A percentile compares a stretch with the other conserved stretches of the same genome.
Evolutionary conservation across 2,113 vertebrate species (phyloP).

Genomic region (Elephas maximus): DNA sequence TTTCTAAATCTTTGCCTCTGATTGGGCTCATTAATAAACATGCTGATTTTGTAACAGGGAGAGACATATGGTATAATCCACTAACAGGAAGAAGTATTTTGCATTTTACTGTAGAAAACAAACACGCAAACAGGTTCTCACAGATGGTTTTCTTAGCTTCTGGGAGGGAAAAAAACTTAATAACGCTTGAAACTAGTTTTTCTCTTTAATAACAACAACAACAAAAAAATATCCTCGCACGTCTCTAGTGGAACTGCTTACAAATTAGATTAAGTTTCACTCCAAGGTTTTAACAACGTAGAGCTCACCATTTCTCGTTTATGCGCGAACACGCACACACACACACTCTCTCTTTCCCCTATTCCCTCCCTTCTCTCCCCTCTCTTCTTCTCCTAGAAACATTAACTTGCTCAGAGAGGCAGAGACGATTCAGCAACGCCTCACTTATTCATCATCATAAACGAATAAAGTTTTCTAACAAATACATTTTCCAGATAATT

Average conservation of each 20-base stretch:
- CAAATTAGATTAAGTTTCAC: constrained; percentile 86
- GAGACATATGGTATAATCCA: constrained; percentile 98
- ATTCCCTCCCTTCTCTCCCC: background rate
- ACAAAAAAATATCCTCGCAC: constrained; percentile 48
- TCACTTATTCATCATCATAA: constrained; percentile 6
- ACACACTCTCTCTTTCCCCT: background rate
- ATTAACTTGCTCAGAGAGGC: constrained; percentile 66
- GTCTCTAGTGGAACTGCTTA: constrained; percentile 77
- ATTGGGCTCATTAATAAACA: constrained; percentile 99
- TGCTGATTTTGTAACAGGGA: constrained; percentile 95
- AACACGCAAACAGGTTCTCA: constrained; percentile 99
- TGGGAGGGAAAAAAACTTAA: constrained; percentile 91
- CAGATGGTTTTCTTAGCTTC: constrained; percentile 97
- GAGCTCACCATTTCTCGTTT: constrained; percentile 73
- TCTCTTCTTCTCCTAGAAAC: constrained; percentile 65
- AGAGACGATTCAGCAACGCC: constrained; percentile 57
- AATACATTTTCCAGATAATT: constrained; percentile 56
- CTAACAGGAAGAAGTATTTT: constrained; percentile 98
- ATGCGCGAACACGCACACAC: background rate
- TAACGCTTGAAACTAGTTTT: constrained; percentile 89
- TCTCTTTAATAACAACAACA: constrained; percentile 68
- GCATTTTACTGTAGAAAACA: constrained; percentile 99
- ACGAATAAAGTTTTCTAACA: background rate
- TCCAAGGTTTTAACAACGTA: constrained; percentile 71
- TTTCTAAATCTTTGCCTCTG: constrained; percentile 93